phyloP scores from a whole-genome alignment of 1,140 invertebrate genomes.

The Tetramorium alpestre region DNA sequence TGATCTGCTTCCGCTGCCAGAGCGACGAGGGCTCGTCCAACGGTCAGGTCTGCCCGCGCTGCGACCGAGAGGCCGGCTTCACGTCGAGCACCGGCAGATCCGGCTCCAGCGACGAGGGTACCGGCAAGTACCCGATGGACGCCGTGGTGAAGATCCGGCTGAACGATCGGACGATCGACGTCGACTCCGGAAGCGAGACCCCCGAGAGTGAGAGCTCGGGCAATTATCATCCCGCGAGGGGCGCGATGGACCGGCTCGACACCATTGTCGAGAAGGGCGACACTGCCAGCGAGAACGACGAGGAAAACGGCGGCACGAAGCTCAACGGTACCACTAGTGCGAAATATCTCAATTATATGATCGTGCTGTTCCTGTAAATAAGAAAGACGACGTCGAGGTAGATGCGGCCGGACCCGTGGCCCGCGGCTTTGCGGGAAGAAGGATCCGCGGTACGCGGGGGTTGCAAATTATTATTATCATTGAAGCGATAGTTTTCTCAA shows the following conservation, averaged over 20 bases:
- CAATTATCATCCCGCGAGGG: constrained; percentile 53
- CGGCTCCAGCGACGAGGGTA: constrained; percentile 66
- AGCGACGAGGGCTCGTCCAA: constrained; percentile 76
- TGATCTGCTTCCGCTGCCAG: constrained; percentile 82
- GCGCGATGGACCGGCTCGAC: constrained; percentile 78
- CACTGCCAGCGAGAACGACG: constrained; percentile 80
- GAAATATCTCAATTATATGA: constrained; percentile 83
- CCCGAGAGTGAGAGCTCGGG: constrained; percentile 70
- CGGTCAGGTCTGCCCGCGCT: constrained; percentile 73
- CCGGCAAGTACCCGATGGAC: constrained; percentile 75
- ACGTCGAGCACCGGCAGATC: constrained; percentile 19
- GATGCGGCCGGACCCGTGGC: constrained; percentile 62
- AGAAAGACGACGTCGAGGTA: constrained; percentile 41
- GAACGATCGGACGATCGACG: constrained; percentile 78
- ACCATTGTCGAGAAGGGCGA: constrained; percentile 83
- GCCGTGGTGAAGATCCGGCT: constrained; percentile 80
- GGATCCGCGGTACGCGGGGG: background rate
- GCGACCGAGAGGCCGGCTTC: constrained; percentile 63
- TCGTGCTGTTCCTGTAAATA: constrained; percentile 82
- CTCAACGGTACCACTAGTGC: constrained; percentile 79
- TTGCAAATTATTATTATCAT: background rate
- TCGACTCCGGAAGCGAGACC: constrained; percentile 78
- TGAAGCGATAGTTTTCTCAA: background rate
- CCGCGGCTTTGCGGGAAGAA: background rate
- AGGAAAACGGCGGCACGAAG: constrained; percentile 76